Evolutionary conservation across 2,113 vertebrate species (phyloP), one percentile per base, ranked within the genome.

Genomic region (Alligator mississippiensis): DNA sequence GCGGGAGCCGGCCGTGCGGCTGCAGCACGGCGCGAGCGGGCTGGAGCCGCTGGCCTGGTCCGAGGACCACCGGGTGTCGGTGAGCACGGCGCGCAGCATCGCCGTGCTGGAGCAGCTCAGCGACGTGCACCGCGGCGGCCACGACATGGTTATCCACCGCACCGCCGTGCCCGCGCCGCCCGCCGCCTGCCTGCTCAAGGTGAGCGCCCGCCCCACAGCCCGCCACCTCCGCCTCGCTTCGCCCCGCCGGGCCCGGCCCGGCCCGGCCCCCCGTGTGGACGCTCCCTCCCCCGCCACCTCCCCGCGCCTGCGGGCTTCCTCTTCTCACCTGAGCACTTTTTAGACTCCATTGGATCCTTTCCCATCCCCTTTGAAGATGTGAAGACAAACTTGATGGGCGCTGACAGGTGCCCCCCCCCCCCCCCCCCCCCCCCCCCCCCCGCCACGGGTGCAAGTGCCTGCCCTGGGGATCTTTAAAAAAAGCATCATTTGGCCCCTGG

Each of bases 31-130:
- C 1, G 98, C 98, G n/a, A 98, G 98, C 97, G 99, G 99, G 30
- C 47, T 98, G 93, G 98, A 99, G 96, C 99, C 99, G 55, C 97
- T 99, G 64, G 87, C 97, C 59, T 99, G 99, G 99, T 99, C 99
- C 2, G 98, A 99, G 94, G 99, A 99, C 17, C 99, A 99, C 97
- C 98, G 99, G 77, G 97, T 99, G 84, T 98, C 99, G 4, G 99
- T 98, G 79, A 98, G 98, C 96, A 99, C 98, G 66, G 96, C 97
- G 85, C 98, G 96, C 94, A 98, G 98, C 96, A 95, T 99, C 93
- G 97, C 98, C 1, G 88, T 99, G 82, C 95, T 99, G 97, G 99
- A 99, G 96, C 98, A 99, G 82, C 96, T 99, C 93, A 99, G 99
- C 95, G 99, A 99, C 28, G 92, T 99, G 38, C 98, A 98, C 95